These are phyloP conservation scores for Catostomus latipinnis DNA, from an alignment of 2,797 vertebrate species.

Conservation along the genomic window DNA sequence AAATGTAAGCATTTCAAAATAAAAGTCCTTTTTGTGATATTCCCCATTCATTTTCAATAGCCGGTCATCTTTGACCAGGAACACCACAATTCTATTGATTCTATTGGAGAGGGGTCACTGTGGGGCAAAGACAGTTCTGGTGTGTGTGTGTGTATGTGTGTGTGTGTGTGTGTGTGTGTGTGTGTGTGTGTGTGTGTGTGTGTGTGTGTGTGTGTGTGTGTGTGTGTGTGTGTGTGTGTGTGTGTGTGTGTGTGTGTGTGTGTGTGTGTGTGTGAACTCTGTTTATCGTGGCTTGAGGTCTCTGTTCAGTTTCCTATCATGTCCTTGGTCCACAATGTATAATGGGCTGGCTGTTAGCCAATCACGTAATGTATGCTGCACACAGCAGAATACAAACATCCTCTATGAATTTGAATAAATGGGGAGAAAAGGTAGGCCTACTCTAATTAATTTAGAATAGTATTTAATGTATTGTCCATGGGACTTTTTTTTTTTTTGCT, in stretches of 20 bases:
- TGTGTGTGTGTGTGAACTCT: not conserved
- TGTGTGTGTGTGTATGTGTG: too few species aligned
- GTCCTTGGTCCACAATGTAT: constrained; percentile 45
- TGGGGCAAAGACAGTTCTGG: too few species aligned
- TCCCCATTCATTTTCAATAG: too few species aligned
- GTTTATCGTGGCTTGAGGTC: constrained; percentile 32
- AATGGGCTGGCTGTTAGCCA: constrained; percentile 53
- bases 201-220: not conserved
- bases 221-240: not conserved
- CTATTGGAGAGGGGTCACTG: too few species aligned
- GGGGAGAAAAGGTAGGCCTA: not conserved
- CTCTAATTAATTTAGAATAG: not conserved
- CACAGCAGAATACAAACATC: constrained; percentile 18
- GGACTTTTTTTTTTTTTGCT: not conserved
- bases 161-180: too few species aligned
- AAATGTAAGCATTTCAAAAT: too few species aligned
- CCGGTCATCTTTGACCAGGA: too few species aligned
- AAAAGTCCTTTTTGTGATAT: too few species aligned
- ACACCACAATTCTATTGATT: too few species aligned
- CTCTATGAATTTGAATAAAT: not conserved
- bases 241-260: not conserved
- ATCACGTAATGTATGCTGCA: constrained; percentile 29
- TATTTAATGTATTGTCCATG: constrained; percentile 11
- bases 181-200: too few species aligned
- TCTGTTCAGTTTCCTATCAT: constrained; percentile 40